Base-by-base conservation (phyloP, 1,140 invertebrate genomes). In the Diprion similis region DNA sequence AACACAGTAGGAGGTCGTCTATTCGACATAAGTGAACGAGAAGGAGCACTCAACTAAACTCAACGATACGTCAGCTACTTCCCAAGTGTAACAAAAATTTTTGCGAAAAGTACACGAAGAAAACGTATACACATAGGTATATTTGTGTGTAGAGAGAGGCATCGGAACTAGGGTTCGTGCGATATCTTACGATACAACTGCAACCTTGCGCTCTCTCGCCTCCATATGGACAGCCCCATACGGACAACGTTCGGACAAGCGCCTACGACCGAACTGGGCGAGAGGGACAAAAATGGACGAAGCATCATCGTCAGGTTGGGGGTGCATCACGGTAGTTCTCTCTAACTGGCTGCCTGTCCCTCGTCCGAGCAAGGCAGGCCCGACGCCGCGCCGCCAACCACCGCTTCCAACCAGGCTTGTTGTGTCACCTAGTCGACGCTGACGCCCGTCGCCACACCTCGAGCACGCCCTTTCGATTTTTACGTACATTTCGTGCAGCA, bases 401-500 rank as follows among this genome's bases (percentile, higher is more conserved):
- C 9, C 51, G 51, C n/a, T 17, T 9, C 9, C 51, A 59, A 59
- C 51, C 51, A 15, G 51, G 11, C 51, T 59, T 59, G 51, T 37
- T 37, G 24, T 37, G 24, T 13, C 51, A 59, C 51, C 51, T 59
- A 59, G 9, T 17, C 51, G 51, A 13, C 51, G 51, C 51, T 17
- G 51, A 59, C 51, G 51, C 51, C 24, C 51, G 51, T 17, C 51
- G 51, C 51, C 51, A 59, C 51, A 59, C 51, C 51, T 17, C 51
- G n/a, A 59, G 51, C 51, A 59, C 51, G 51, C 51, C 51, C 51
- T 59, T 59, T 59, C 51, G 51, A 59, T 59, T 59, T 59, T 59
- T 17, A 59, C 51, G 51, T 59, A 59, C 51, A 59, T 59, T 59
- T 59, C 51, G 6, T 59, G 51, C 51, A 13, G 51, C n/a, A 6